Evolutionary conservation across 1,140 invertebrate genomes (phyloP), one percentile per base, ranked within the genome.

Genomic region (Drosophila sechellia): DNA sequence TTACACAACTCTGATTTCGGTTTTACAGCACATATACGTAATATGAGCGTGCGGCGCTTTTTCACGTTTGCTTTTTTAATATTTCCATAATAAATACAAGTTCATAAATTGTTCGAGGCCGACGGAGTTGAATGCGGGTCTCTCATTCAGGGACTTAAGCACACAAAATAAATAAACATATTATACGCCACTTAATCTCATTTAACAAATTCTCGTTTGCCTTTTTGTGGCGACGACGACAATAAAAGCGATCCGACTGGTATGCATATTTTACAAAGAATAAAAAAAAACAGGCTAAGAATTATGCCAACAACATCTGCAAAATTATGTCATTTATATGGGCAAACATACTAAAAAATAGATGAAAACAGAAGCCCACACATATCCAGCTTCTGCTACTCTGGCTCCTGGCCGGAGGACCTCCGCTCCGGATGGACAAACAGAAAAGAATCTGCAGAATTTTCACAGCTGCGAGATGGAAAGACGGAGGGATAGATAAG

Each of bases 311-410:
- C 65, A 83, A 72, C 83, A 90, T 84, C 85, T 89, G 73, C 77
- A 72, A 89, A 89, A 89, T 89, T 89, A 85, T 89, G 84, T 89
- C 85, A 89, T 89, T 89, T 89, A 89, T 89, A 90, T 89, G 77
- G 73, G 85, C 80, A 90, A 89, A 90, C 79, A 84, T 59, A 85
- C 72, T 77, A 90, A 89, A 89, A 89, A 79, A 89, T 79, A 89
- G 71, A 86, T 81, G 78, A 81, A 75, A 83, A 80, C 68, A 90
- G 49, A 43, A 77, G 52, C 48, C 58, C 60, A 57, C 56, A 60
- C 48, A 71, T 40, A 66, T 27, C 61, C 55, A 31, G 48, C 46
- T 8, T 3, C 46, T 22, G 48, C 46, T 27, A 6, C 46, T 46
- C 20, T 4, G n/a, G 22, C 46, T 27, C 31, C 43, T 27, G 1